These are phyloP conservation scores for Drosophila burlai DNA, from an alignment of 1,140 invertebrate species.

Conservation along the genomic window DNA sequence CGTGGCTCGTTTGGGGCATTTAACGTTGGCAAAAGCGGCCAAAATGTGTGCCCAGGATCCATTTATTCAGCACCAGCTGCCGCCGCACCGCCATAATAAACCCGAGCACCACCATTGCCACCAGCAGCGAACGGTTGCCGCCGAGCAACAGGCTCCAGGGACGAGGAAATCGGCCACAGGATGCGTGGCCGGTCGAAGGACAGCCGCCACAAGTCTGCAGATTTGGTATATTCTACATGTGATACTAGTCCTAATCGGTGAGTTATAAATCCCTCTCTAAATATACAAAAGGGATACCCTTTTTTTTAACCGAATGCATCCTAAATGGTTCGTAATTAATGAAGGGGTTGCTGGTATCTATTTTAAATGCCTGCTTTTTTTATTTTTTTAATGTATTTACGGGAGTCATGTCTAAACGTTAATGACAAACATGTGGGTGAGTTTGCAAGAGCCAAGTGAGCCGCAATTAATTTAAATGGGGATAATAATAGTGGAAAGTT, in stretches of 20 bases:
- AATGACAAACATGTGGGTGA: constrained; percentile 19
- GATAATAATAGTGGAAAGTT: constrained; percentile 23
- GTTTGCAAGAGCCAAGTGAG: not conserved
- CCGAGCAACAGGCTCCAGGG: constrained; percentile 51
- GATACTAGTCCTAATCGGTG: constrained; percentile 84
- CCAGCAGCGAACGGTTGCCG: constrained; percentile 28
- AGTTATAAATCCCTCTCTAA: constrained; percentile 44
- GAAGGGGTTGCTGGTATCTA: not conserved
- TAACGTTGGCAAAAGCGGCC: constrained; percentile 31
- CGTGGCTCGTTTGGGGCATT: constrained; percentile 51
- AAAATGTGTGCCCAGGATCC: constrained; percentile 66
- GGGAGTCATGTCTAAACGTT: constrained; percentile 1
- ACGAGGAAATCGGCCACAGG: constrained; percentile 37
- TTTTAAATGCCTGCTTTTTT: not conserved
- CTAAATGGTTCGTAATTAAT: constrained; percentile 71
- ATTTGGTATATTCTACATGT: constrained; percentile 82
- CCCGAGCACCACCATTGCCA: constrained; percentile 48
- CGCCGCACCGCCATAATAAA: constrained; percentile 58
- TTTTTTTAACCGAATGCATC: constrained; percentile 42
- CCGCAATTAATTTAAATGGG: constrained; percentile 10
- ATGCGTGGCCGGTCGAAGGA: constrained; percentile 36
- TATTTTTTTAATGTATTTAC: constrained; percentile 3
- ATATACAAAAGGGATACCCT: not conserved
- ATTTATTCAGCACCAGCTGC: constrained; percentile 61
- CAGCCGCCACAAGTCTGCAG: constrained; percentile 58